Evolutionary conservation across 2,797 vertebrate genomes (phyloP), one percentile per base, ranked within the genome.

Genomic region (Lemur catta): DNA sequence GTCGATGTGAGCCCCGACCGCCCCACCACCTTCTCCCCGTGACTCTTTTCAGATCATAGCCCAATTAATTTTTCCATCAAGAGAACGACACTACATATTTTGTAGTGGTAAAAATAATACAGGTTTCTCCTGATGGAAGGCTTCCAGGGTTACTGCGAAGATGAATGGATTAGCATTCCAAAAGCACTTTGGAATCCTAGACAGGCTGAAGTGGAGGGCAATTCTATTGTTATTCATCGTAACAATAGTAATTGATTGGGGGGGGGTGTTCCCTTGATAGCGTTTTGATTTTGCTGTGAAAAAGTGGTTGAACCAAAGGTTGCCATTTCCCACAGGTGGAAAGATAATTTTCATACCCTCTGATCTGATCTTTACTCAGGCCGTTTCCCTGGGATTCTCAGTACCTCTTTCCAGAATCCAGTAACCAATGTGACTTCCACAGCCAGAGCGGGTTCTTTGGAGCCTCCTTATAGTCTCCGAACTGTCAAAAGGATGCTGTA

Each of bases 111-210:
- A 89, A 88, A 94, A 87, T 50, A 87, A 84, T n/a, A 87, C 57
- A 26, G 75, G 18, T 75, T 63, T 74, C 67, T 71, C 95, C 87
- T 91, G 75, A 65, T 46, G 81, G 76, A n/a, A 81, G 0, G 1
- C 69, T 92, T 71, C 63, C 46, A 65, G 74, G 74, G 80, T 71
- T 57, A 33, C 88, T 7, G 38, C 8, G 46, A 71, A 46, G 61
- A 88, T 87, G 80, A 93, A 84, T 46, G 63, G 84, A 76, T 85
- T 82, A n/a, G 59, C 71, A 52, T 91, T 59, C 8, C 0, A 55
- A 91, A 91, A 89, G 86, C 74, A 38, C 78, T 57, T 92, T 30
- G 63, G 61, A 84, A 63, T 67, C 76, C 81, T n/a, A 76, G 93
- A 55, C 13, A 55, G 67, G 43, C 69, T 35, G 26, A 59, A 75